Conservation (phyloP, 1,140 invertebrate species). For the Papilio polyxenes region DNA sequence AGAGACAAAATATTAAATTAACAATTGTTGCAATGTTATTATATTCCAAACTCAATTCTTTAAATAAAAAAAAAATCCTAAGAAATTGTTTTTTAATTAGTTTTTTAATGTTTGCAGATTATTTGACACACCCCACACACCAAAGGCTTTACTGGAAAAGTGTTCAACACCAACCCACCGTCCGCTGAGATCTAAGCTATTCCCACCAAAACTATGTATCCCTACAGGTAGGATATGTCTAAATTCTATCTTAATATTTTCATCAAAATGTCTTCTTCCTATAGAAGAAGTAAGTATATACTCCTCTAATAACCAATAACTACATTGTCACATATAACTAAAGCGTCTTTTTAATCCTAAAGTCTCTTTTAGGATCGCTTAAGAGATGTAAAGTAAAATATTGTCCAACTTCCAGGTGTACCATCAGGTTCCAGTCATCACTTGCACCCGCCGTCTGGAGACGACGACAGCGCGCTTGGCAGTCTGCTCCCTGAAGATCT, state of each 20-base stretch:
- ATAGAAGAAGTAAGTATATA: background rate
- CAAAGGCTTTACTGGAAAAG: constrained; percentile 92
- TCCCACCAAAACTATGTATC: constrained; percentile 80
- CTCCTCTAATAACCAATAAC: background rate
- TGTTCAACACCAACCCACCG: constrained; percentile 83
- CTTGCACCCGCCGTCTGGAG: constrained; percentile 64
- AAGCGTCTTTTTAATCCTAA: no score
- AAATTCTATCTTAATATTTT: constrained; percentile 39
- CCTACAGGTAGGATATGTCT: constrained; percentile 57
- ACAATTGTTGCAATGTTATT: no score
- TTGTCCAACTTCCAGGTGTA: constrained; percentile 54
- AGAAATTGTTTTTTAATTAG: no score
- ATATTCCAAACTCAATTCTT: no score
- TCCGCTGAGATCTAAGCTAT: constrained; percentile 78
- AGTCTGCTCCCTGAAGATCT: constrained; percentile 64
- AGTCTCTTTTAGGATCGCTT: no score
- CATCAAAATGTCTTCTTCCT: background rate
- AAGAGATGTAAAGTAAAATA: background rate
- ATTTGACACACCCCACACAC: constrained; percentile 92
- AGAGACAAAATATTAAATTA: no score
- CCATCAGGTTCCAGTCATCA: constrained; percentile 70
- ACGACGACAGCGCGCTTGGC: constrained; percentile 64
- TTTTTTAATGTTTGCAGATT: constrained; percentile 75
- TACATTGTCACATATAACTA: no score
- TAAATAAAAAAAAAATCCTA: no score